These are phyloP conservation scores for Globia sparganii DNA, from an alignment of 2,888 invertebrate species.

Conservation along the genomic window DNA sequence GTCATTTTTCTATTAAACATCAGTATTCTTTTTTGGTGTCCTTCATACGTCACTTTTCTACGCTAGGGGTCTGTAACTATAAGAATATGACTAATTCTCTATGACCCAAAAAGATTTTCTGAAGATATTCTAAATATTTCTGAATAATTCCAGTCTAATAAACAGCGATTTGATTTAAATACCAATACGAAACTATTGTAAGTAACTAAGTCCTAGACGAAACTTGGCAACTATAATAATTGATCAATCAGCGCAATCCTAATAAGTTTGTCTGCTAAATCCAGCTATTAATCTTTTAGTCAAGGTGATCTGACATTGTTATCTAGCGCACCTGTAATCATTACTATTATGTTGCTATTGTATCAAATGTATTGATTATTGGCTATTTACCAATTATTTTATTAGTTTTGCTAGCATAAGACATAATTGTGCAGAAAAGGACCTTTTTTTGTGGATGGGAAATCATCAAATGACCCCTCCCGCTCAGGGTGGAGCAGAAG, in stretches of 20 bases:
- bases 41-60: neutral
- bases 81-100: neutral
- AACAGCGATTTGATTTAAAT: slow-evolving; percentile 14
- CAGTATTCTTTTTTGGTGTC: neutral
- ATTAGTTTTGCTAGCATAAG: neutral
- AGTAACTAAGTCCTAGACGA: slow-evolving; percentile 17
- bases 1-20: neutral
- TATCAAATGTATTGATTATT: slow-evolving; percentile 7
- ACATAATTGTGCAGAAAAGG: neutral
- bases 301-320: slow-evolving; percentile 52
- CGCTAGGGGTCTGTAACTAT: neutral
- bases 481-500: no score
- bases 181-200: slow-evolving; percentile 11
- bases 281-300: slow-evolving; percentile 48
- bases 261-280: slow-evolving; percentile 52
- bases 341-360: slow-evolving; percentile 17
- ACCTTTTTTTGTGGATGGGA: no score
- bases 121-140: neutral
- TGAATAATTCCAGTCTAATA: neutral
- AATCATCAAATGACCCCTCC: no score
- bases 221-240: slow-evolving; percentile 54
- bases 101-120: neutral
- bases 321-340: slow-evolving; percentile 42
- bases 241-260: slow-evolving; percentile 57
- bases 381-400: neutral